Evolutionary conservation across 2,797 vertebrate genomes (phyloP).

Genomic region (Arctocebus calabarensis): DNA sequence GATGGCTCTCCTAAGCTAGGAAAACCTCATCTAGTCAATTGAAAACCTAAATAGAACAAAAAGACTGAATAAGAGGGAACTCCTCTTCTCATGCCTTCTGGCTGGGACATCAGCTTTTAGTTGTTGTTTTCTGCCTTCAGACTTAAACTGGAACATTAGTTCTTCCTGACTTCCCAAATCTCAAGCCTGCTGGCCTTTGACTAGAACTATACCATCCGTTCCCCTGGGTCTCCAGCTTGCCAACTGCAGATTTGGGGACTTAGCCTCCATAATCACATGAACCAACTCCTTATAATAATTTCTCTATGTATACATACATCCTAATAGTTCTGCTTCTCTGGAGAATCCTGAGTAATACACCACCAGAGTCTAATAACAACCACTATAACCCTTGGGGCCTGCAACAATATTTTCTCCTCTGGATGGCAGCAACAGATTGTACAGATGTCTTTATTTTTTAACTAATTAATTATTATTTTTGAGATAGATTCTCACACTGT

Average conservation of each 20-base stretch:
- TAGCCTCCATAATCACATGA: not conserved
- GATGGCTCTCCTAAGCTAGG: not conserved
- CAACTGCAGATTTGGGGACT: not conserved
- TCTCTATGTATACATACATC: not conserved
- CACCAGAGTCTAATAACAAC: not conserved
- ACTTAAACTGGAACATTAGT: not conserved
- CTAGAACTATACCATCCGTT: not conserved
- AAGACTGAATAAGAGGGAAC: not conserved
- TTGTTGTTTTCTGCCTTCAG: not conserved
- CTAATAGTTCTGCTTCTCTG: not conserved
- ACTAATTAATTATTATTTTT: too few species aligned
- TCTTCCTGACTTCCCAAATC: not conserved
- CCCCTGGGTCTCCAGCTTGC: not conserved
- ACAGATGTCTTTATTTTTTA: not conserved
- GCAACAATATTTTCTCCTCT: conserved; percentile 18
- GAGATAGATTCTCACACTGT: too few species aligned
- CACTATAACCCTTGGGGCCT: not conserved
- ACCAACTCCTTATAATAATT: not conserved
- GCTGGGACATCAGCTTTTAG: not conserved
- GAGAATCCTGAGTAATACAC: not conserved
- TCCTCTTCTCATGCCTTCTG: not conserved
- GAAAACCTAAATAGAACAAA: not conserved
- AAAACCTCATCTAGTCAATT: not conserved
- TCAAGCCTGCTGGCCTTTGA: not conserved
- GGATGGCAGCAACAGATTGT: not conserved